Evolutionary conservation across 2,113 vertebrate genomes (phyloP), one percentile per base, ranked within the genome.

Genomic region (Cacatua alba): DNA sequence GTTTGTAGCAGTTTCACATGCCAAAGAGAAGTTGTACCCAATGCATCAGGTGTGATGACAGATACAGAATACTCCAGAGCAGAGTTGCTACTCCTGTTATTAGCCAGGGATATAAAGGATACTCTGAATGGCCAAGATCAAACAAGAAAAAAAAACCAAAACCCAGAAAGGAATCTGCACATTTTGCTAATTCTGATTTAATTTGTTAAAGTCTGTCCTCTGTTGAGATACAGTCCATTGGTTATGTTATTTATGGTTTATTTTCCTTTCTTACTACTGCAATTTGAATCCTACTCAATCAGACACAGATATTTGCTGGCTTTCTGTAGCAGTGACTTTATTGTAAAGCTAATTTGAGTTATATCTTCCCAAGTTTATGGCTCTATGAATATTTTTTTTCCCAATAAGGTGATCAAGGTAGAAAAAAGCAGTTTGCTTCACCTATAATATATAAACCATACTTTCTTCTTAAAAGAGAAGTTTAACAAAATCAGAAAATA

Each of bases 31-130:
- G 76, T 95, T 90, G 70, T 90, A 90, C 63, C 85, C 85, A 80
- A 51, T 88, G 84, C 82, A 94, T 96, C 87, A 96, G 92, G 78
- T 95, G 53, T 85, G 95, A 85, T 94, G 96, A 95, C 92, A 93
- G 91, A 92, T 43, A 65, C 19, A 93, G 82, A 97, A 94, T 87
- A 94, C 82, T 91, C 78, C 74, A 82, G 92, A 91, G 81, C 74
- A 88, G 64, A 90, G 63, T 76, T 88, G 21, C 70, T 57, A 28
- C 63, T 92, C 49, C 89, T 95, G 35, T 90, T 90, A 95, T 86
- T 95, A 97, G 63, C 74, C 62, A 69, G 65, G 39, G 72, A 46
- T 94, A 91, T 72, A 86, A 86, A 82, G 63, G 75, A 94, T 95
- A 93, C n/a, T 89, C 77, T 87, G 83, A 95, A 96, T 96, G 94